These are phyloP conservation scores for Diabrotica undecimpunctata DNA, from an alignment of 1,140 invertebrate genomes.

Conservation along the genomic window DNA sequence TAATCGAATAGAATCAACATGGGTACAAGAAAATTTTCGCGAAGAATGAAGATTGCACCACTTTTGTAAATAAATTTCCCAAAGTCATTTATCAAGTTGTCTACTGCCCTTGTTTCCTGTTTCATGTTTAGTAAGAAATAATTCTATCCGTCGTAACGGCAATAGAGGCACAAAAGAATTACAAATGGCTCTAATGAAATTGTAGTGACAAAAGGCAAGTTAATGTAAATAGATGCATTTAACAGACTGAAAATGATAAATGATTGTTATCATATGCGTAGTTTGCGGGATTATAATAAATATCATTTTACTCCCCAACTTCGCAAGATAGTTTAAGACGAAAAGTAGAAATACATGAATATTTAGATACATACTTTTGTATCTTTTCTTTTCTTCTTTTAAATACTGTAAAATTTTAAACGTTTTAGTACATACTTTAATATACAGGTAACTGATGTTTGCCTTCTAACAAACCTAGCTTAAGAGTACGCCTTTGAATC, in stretches of 20 bases:
- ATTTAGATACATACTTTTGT: too few species aligned
- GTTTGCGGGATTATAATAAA: too few species aligned
- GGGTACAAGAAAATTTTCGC: neutral
- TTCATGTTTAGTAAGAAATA: conserved; percentile 1
- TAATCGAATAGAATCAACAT: too few species aligned
- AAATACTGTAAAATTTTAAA: too few species aligned
- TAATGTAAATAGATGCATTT: conserved; percentile 3
- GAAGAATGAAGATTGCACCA: neutral
- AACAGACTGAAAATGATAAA: neutral
- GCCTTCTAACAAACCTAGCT: too few species aligned
- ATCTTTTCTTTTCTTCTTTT: too few species aligned
- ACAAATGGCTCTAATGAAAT: conserved; percentile 2
- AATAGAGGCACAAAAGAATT: neutral
- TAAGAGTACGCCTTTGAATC: too few species aligned
- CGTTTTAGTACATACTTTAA: too few species aligned
- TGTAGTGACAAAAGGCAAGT: conserved; percentile 1
- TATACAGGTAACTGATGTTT: too few species aligned
- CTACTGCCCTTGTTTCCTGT: conserved; percentile 1
- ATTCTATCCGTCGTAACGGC: neutral
- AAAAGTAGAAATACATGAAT: too few species aligned
- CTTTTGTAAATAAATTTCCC: neutral
- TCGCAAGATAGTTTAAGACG: too few species aligned
- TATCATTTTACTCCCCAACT: too few species aligned
- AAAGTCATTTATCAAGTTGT: neutral
- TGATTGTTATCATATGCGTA: neutral